Evolutionary conservation across 1,140 invertebrate species (phyloP).

Genomic region (Drosophila kikkawai): DNA sequence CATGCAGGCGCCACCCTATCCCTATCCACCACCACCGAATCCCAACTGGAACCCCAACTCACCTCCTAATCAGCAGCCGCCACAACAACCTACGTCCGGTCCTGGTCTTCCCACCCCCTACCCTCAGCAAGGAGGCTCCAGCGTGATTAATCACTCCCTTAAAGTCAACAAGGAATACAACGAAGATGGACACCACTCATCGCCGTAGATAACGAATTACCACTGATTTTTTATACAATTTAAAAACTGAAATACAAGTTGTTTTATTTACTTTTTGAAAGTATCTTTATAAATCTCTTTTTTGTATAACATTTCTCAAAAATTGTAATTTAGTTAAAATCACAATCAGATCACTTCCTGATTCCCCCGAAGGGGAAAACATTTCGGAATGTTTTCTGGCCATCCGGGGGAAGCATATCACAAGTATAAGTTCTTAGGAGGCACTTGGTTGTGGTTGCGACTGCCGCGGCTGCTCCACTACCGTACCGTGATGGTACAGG

Average conservation of each 20-base stretch:
- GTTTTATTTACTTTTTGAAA: neutral
- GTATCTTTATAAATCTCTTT: neutral
- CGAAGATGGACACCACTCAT: conserved; percentile 48
- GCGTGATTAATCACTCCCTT: conserved; percentile 66
- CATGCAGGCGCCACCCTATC: conserved; percentile 18
- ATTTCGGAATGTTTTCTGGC: neutral
- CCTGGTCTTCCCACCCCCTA: conserved; percentile 1
- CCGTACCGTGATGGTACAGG: conserved; percentile 86
- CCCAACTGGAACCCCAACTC: conserved; percentile 11
- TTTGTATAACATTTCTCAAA: too few species aligned
- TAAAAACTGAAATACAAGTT: neutral
- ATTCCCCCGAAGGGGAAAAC: neutral
- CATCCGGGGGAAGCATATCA: conserved; percentile 7
- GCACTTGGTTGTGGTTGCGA: neutral
- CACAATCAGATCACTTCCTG: neutral
- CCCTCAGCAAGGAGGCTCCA: conserved; percentile 37
- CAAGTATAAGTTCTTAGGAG: conserved; percentile 3
- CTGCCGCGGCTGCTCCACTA: conserved; percentile 58
- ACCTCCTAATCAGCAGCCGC: conserved; percentile 8
- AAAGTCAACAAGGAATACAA: conserved; percentile 70
- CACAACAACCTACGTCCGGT: neutral
- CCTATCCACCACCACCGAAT: conserved; percentile 5
- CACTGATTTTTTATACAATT: neutral
- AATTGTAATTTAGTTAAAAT: neutral
- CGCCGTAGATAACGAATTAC: neutral